phyloP scores from a whole-genome alignment of 2,113 vertebrate species.

The Protobothrops flavoviridis region DNA sequence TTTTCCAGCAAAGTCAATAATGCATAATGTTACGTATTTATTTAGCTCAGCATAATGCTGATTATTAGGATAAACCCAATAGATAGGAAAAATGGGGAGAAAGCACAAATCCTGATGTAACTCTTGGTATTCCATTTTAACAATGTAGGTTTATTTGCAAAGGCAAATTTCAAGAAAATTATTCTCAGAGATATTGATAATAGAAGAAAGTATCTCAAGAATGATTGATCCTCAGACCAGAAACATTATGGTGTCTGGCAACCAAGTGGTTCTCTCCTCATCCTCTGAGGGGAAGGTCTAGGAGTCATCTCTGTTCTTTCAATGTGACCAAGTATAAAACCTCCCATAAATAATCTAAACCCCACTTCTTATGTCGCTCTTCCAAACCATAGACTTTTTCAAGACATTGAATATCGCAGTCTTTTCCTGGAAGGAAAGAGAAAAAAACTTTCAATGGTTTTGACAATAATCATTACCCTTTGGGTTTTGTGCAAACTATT shows the following conservation, averaged over 20 bases:
- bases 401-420: conserved; percentile 64
- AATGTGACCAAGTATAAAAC: conserved; percentile 62
- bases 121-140: not conserved
- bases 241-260: not conserved
- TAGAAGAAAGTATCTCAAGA: not conserved
- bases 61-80: not conserved
- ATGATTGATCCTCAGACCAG: not conserved
- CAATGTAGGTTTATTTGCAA: not conserved
- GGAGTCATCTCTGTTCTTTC: conserved; percentile 40
- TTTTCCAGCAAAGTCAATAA: not conserved
- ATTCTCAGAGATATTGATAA: not conserved
- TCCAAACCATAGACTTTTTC: conserved; percentile 57
- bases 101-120: not conserved
- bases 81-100: not conserved
- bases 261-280: not conserved
- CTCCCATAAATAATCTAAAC: conserved; percentile 70
- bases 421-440: conserved; percentile 61
- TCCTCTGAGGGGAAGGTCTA: not conserved
- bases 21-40: not conserved
- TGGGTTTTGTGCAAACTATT: not conserved
- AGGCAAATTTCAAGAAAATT: not conserved
- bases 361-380: conserved; percentile 61
- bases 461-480: not conserved
- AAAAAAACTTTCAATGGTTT: not conserved
- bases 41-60: not conserved